These are phyloP conservation scores for Benitochromis conjunctus DNA, from an alignment of 2,113 vertebrate genomes.

Conservation along the genomic window DNA sequence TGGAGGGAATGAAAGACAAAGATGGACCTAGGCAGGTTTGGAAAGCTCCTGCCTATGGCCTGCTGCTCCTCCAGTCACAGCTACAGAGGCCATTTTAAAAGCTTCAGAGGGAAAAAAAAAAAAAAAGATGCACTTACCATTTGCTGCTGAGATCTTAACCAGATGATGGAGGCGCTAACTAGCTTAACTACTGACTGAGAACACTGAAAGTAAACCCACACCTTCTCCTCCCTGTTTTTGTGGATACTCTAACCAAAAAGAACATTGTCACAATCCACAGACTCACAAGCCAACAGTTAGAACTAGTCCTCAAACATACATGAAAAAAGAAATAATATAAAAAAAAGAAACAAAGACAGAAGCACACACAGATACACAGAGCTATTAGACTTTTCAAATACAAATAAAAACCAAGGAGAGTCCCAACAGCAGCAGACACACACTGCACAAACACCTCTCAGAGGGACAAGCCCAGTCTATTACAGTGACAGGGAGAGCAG, in stretches of 20 bases:
- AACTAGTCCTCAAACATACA: neutral
- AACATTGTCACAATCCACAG: neutral
- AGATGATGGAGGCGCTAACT: neutral
- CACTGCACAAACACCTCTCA: conserved; percentile 41
- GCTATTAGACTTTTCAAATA: neutral
- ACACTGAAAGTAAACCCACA: neutral
- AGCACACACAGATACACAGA: neutral
- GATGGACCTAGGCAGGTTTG: neutral
- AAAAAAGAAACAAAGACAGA: neutral
- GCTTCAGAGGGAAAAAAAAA: conserved; percentile 1
- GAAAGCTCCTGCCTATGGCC: neutral
- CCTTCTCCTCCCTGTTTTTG: neutral
- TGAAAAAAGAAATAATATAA: neutral
- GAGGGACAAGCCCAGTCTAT: conserved; percentile 39
- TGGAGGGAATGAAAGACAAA: conserved; percentile 2
- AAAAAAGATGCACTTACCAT: conserved; percentile 60
- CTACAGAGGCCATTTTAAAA: conserved; percentile 28
- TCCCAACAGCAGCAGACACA: conserved; percentile 12
- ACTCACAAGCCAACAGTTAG: neutral
- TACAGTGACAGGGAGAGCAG: conserved; percentile 29
- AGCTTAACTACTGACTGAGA: neutral
- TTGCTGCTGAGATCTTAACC: conserved; percentile 9
- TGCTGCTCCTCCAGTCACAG: conserved; percentile 14
- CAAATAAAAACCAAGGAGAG: neutral
- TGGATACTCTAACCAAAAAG: neutral